Conservation (phyloP, 2,113 vertebrate species). For the Neotoma lepida region DNA sequence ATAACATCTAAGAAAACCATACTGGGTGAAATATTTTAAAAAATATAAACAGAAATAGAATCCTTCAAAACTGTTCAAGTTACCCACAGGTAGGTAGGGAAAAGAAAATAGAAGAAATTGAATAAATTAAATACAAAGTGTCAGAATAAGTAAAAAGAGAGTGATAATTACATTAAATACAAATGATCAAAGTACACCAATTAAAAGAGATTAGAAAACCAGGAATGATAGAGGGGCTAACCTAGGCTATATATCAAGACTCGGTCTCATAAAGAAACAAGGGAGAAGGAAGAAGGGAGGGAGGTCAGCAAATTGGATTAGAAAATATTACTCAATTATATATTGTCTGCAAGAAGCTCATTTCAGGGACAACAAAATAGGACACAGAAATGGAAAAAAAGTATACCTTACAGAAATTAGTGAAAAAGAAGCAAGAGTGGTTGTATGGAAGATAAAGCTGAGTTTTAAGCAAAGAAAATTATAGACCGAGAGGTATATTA, state of each 20-base stretch:
- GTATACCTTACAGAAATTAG: background rate
- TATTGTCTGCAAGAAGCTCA: background rate
- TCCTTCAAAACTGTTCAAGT: constrained; percentile 11
- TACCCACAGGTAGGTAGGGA: background rate
- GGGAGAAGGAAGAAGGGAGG: too few species aligned
- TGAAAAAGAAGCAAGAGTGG: background rate
- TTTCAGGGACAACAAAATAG: background rate
- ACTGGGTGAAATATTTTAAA: constrained; percentile 7
- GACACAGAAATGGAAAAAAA: background rate
- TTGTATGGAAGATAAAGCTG: background rate
- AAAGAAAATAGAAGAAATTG: background rate
- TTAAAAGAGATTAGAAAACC: constrained; percentile 21
- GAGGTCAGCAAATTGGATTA: background rate
- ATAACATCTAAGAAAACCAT: background rate
- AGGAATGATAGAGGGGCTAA: background rate
- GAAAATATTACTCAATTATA: constrained; percentile 34
- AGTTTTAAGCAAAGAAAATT: constrained; percentile 30
- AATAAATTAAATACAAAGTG: background rate
- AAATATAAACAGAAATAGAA: constrained; percentile 12
- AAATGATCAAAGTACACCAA: constrained; percentile 14
- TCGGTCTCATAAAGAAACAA: background rate
- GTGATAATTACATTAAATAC: background rate
- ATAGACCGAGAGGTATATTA: background rate
- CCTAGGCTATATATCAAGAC: background rate
- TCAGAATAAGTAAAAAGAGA: background rate